Evolutionary conservation across 2,888 invertebrate species (phyloP).

Genomic region (Colostygia pectinataria): DNA sequence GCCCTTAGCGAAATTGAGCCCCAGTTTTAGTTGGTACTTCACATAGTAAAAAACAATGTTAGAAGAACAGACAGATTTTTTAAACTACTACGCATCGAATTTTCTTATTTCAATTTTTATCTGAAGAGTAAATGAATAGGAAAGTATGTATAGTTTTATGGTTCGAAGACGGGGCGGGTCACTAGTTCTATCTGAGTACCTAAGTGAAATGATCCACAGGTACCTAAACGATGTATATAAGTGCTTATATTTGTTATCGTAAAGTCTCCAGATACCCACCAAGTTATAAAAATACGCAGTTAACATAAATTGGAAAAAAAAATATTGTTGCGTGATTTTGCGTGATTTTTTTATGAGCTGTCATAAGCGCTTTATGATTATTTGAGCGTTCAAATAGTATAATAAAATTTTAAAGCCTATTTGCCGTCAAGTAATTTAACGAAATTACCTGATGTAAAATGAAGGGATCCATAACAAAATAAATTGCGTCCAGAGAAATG

Average conservation of each 20-base stretch:
- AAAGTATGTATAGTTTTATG: too few relatives aligned
- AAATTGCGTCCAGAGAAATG: slow-evolving; percentile 39
- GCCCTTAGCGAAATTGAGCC: too few relatives aligned
- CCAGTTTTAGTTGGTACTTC: too few relatives aligned
- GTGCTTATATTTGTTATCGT: slow-evolving; percentile 68
- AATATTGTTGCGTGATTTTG: slow-evolving; percentile 65
- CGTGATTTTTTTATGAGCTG: slow-evolving; percentile 69
- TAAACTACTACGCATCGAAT: too few relatives aligned
- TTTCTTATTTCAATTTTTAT: too few relatives aligned
- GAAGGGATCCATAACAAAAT: slow-evolving; percentile 45
- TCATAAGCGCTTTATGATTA: slow-evolving; percentile 76
- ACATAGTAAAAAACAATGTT: too few relatives aligned
- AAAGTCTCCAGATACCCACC: slow-evolving; percentile 65
- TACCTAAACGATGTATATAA: too few relatives aligned
- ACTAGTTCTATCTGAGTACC: too few relatives aligned
- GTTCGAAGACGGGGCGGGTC: too few relatives aligned
- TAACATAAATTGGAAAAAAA: slow-evolving; percentile 79
- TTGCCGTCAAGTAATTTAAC: slow-evolving; percentile 60
- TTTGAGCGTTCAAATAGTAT: slow-evolving; percentile 69
- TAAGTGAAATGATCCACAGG: too few relatives aligned
- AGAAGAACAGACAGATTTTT: too few relatives aligned
- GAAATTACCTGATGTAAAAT: slow-evolving; percentile 57
- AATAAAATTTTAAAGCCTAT: slow-evolving; percentile 71
- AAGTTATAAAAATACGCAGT: slow-evolving; percentile 74
- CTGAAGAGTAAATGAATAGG: too few relatives aligned